Evolutionary conservation across 2,888 invertebrate genomes (phyloP).

Genomic region (Eupithecia tripunctaria): DNA sequence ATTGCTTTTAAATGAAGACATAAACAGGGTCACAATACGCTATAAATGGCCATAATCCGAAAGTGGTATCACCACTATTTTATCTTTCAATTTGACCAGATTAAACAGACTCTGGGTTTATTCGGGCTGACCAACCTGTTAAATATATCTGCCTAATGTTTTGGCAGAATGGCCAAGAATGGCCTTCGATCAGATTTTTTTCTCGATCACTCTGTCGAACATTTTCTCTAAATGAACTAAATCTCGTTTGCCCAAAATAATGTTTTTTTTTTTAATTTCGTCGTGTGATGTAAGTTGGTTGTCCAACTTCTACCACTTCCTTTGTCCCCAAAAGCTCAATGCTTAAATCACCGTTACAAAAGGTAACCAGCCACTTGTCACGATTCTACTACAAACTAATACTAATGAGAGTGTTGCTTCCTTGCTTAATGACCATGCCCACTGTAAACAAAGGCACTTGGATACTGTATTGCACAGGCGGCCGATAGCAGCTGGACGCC

Average conservation of each 20-base stretch:
- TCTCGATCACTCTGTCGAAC: no score
- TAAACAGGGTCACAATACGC: constrained; percentile 27
- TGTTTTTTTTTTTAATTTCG: neutral
- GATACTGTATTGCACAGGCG: constrained; percentile 34
- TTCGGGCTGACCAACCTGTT: neutral
- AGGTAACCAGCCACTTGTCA: constrained; percentile 47
- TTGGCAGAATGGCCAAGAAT: no score
- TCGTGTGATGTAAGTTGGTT: neutral
- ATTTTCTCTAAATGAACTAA: neutral
- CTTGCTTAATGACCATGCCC: constrained; percentile 56
- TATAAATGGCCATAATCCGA: constrained; percentile 25
- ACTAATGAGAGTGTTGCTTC: constrained; percentile 58
- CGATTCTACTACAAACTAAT: constrained; percentile 50
- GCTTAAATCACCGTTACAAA: constrained; percentile 47
- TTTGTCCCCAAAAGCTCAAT: constrained; percentile 15
- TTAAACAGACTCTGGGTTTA: neutral
- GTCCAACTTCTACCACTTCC: neutral
- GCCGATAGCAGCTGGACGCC: constrained; percentile 23
- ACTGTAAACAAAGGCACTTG: constrained; percentile 52
- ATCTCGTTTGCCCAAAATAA: neutral
- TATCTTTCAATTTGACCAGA: constrained; percentile 15
- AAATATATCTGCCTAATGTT: neutral
- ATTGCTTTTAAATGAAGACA: constrained; percentile 28
- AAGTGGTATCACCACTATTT: constrained; percentile 28
- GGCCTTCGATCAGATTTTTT: no score